Percentiles rank a stretch among this genome's conserved stretches.
Evolutionary conservation across 2,113 vertebrate genomes (phyloP).

Genomic region (Gorsachius goisagi): DNA sequence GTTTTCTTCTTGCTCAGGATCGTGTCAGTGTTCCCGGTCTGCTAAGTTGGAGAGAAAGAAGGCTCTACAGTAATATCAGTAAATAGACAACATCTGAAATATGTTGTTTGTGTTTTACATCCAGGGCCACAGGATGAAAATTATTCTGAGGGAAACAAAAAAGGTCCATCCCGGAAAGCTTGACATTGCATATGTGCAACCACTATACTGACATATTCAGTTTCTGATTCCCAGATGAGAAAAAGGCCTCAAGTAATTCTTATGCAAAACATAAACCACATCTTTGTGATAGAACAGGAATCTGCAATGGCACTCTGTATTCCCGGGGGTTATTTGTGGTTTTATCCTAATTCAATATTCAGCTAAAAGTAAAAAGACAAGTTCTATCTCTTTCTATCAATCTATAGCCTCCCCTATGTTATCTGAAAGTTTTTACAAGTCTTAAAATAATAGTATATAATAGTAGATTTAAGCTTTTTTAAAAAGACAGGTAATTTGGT

Average conservation of each 20-base stretch:
- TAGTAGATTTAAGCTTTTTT: background rate
- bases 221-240: slow-evolving; percentile 5
- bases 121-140: background rate
- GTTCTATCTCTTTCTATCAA: slow-evolving; percentile 9
- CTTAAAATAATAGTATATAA: background rate
- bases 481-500: background rate
- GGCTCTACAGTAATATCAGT: background rate
- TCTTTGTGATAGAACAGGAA: background rate
- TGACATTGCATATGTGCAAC: background rate
- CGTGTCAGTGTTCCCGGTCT: accelerated
- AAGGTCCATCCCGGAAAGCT: background rate
- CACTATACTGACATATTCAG: background rate
- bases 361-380: slow-evolving; percentile 5
- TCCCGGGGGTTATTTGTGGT: slow-evolving; percentile 8
- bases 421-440: background rate
- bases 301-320: background rate
- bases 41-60: background rate
- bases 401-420: background rate
- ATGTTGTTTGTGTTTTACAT: background rate
- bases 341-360: slow-evolving; percentile 38
- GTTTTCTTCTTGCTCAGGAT: background rate
- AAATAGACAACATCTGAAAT: background rate
- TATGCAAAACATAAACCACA: background rate
- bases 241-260: slow-evolving; percentile 13
- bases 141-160: background rate